A percentile compares a stretch with the other conserved stretches of the same genome.
These are phyloP conservation scores for Rhinogobio ventralis DNA, from an alignment of 2,797 vertebrate species.

Conservation along the genomic window DNA sequence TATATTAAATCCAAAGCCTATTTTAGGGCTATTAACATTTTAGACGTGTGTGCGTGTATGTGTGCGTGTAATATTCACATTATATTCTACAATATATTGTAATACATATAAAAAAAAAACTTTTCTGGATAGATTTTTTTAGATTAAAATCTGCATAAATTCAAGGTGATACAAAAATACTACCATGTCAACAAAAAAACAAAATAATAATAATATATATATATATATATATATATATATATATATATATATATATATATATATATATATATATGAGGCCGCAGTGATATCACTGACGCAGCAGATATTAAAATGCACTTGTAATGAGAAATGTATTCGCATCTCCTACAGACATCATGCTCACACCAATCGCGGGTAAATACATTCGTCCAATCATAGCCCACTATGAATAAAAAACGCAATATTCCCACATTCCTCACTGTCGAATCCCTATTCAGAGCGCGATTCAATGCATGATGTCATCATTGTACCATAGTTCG, in stretches of 20 bases:
- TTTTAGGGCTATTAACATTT: not conserved
- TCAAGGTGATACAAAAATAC: not conserved
- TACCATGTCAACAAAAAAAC: too few species aligned
- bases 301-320: not conserved
- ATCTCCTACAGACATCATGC: too few species aligned
- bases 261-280: too few species aligned
- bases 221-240: too few species aligned
- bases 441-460: not conserved
- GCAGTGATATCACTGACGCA: not conserved
- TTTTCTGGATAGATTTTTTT: too few species aligned
- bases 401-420: not conserved
- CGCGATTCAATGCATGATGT: not conserved
- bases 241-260: too few species aligned
- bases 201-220: too few species aligned
- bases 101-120: not conserved
- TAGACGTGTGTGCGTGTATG: too few species aligned
- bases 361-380: not conserved
- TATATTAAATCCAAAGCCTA: not conserved
- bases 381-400: slow-evolving; percentile 1
- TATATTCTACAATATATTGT: not conserved
- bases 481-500: not conserved
- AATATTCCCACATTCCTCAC: not conserved
- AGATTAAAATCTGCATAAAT: not conserved
- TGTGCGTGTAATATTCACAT: not conserved
- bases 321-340: not conserved